These are phyloP conservation scores for Rhopalosiphum padi DNA, from an alignment of 1,140 invertebrate genomes.

Conservation along the genomic window DNA sequence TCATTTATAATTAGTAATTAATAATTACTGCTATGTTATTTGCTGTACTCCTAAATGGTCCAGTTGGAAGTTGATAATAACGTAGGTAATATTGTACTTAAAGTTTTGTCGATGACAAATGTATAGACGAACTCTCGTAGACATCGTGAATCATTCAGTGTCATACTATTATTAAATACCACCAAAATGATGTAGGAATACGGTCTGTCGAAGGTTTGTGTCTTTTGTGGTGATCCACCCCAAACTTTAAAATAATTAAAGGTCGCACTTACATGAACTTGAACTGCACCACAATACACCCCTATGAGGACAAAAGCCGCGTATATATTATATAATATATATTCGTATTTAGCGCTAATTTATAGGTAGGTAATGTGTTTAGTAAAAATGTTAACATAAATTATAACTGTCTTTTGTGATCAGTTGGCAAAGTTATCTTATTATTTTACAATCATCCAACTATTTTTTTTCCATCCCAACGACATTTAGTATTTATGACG, in stretches of 20 bases:
- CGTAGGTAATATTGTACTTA: too few species aligned
- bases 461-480: not conserved
- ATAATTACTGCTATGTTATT: too few species aligned
- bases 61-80: not conserved
- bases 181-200: not conserved
- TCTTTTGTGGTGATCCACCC: not conserved
- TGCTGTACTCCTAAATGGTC: too few species aligned
- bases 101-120: too few species aligned
- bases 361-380: not conserved
- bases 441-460: not conserved
- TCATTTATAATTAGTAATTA: not conserved
- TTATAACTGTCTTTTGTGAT: too few species aligned
- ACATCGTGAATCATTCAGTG: not conserved
- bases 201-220: not conserved
- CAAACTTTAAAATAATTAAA: not conserved
- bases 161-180: not conserved
- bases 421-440: rapidly evolving
- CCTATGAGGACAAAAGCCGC: not conserved
- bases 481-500: not conserved
- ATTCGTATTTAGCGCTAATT: not conserved
- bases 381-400: not conserved
- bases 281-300: not conserved
- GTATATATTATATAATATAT: too few species aligned
- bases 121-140: too few species aligned
- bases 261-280: not conserved